Evolutionary conservation across 2,797 vertebrate genomes (phyloP), one percentile per base, ranked within the genome.

Genomic region (Borostomias antarcticus): DNA sequence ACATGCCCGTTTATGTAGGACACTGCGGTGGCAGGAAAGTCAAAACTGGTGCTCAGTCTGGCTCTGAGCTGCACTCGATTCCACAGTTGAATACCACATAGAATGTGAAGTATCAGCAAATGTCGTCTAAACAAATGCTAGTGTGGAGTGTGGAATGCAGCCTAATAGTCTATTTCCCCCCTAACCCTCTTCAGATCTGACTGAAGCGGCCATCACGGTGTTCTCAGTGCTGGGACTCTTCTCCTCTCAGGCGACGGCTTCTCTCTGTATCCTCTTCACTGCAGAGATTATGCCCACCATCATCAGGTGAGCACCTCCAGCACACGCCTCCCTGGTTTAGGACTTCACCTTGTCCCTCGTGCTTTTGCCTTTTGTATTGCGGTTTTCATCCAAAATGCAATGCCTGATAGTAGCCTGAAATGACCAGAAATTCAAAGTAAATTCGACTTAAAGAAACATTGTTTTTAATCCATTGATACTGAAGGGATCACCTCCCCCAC

Each of bases 181-280:
- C 4, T 52, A 2, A 54, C 33, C 52, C 30, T 28, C 54, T 69
- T 58, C 62, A 96, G 95, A 95, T 90, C 90, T 96, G 70, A 95
- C 92, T 2, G 93, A 94, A 73, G 88, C 88, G 0, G 93, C 94
- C 72, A 89, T 95, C 83, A 94, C 89, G 0, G 87, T 95, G 11
- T 95, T 96, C 84, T 95, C 95, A 0, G 93, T 94, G 64, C 85
- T 96, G 35, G 95, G 95, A 5, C 91, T 96, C 50, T 95, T 96
- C 83, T 92, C 93, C 43, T 95, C 95, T 40, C 93, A 95, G 76
- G 94, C 94, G 13, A 93, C 93, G 0, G 92, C 93, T 9, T 93
- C 91, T 11, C 93, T 96, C 67, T 94, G 92, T 73, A 89, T 95
- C 78, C 89, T 96, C 74, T 95, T 96, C 72, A 94, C 94, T 23